Evolutionary conservation across 1,140 invertebrate genomes (phyloP).

Genomic region (Pinna nobilis): DNA sequence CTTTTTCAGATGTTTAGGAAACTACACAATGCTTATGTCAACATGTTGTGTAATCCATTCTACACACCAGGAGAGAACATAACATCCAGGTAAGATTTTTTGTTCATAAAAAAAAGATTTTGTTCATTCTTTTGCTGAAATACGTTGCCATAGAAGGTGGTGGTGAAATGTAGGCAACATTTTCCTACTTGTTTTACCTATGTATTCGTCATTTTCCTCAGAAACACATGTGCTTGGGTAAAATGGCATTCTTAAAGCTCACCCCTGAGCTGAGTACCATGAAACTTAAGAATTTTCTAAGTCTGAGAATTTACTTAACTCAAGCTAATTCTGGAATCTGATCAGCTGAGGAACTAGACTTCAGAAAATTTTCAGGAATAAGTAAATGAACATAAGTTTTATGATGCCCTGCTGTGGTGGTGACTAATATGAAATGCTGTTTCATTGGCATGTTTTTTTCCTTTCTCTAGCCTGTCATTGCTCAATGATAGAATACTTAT

Average conservation of each 20-base stretch:
- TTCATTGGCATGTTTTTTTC: too few species aligned
- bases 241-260: background rate
- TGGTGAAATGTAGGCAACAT: background rate
- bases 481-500: too few species aligned
- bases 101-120: background rate
- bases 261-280: too few species aligned
- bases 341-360: too few species aligned
- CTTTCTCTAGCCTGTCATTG: too few species aligned
- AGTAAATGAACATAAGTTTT: too few species aligned
- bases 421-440: too few species aligned
- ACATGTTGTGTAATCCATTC: slow-evolving; percentile 96
- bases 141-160: background rate
- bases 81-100: slow-evolving; percentile 66
- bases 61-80: slow-evolving; percentile 83
- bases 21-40: slow-evolving; percentile 92
- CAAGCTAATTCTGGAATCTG: too few species aligned
- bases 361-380: too few species aligned
- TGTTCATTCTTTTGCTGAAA: background rate
- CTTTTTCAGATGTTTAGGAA: slow-evolving; percentile 88
- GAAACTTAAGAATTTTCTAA: too few species aligned
- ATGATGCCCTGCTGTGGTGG: too few species aligned
- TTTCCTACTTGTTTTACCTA: background rate
- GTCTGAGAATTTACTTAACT: too few species aligned
- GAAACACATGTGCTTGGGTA: background rate
- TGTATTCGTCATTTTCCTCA: background rate